Conservation (phyloP, 2,113 vertebrate genomes). For the Chlamydotis undulata region DNA sequence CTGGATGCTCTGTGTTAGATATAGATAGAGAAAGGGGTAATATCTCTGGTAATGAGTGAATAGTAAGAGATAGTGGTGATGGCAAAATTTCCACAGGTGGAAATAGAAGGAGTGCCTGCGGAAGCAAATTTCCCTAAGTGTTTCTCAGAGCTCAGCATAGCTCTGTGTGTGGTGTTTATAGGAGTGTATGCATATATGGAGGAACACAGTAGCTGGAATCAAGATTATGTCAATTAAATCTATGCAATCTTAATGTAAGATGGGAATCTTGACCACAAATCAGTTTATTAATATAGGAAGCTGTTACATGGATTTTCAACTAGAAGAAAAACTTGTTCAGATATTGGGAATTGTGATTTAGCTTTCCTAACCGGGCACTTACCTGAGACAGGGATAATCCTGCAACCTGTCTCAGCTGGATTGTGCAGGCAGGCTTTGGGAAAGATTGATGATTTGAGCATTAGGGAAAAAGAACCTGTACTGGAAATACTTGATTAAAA, state of each 20-base stretch:
- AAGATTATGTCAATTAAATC: neutral
- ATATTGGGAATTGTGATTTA: neutral
- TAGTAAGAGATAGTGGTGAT: neutral
- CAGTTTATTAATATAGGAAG: neutral
- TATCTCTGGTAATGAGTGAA: neutral
- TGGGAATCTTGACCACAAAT: neutral
- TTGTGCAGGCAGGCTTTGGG: neutral
- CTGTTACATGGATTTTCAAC: neutral
- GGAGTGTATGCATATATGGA: neutral
- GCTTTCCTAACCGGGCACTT: neutral
- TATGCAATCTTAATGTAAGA: neutral
- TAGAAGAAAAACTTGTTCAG: neutral
- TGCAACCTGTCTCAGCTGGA: neutral
- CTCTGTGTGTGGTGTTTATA: neutral
- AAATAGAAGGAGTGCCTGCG: neutral
- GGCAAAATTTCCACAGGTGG: neutral
- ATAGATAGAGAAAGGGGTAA: neutral
- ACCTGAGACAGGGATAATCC: neutral
- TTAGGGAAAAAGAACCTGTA: neutral
- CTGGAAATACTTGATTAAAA: neutral
- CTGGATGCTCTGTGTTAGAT: neutral
- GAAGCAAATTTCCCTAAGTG: neutral
- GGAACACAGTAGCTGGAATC: neutral
- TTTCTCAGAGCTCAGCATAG: neutral
- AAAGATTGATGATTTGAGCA: neutral